Base-by-base conservation (phyloP, 2,888 invertebrate genomes). In the Sphinx pinastri region DNA sequence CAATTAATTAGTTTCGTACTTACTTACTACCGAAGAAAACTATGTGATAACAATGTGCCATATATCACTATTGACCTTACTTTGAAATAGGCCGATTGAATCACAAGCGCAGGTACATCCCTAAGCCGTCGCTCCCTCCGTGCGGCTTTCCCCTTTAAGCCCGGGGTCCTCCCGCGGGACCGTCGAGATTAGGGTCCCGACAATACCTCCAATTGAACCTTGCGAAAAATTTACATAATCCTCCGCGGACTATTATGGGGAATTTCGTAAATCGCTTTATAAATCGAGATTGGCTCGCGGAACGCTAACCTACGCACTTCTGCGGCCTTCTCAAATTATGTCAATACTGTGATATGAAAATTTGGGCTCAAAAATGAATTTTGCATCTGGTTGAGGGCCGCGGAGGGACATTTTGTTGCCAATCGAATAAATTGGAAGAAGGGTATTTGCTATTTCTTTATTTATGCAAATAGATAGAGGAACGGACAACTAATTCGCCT, bases 221-320 rank as follows among this genome's bases (percentile, higher is more conserved):
- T 78, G 77, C 73, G 74, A 80, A 81, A 81, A 84, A 86, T 88
- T 85, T 86, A 85, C 87, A 87, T 88, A 84, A 84, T 84, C 84
- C 58, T 55, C 68, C 60, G 55, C 68, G 68, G 68, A 68, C 68
- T 68, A 71, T 71, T 67, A 68, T 71, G 63, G 58, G 57, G 68
- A 71, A 68, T 71, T 71, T 68, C 68, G 66, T 51, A 66, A 71
- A 71, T 66, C 71, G 68, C 66, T 68, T 71, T 71, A 68, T 68
- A 71, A 68, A 71, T 57, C 66, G 67, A 67, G 70, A 70, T 66
- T 67, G 70, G 58, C 70, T 59, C 67, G 47, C 52, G 54, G 31
- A 67, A 70, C 45, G 73, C 54, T 19, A 63, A 63, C 52, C 52
- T 55, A 69, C 69, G 59, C 60, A 60, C 60, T 60, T 69, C 13